These are phyloP conservation scores for Gobio occitaniae DNA, from an alignment of 2,797 vertebrate species.

Conservation along the genomic window DNA sequence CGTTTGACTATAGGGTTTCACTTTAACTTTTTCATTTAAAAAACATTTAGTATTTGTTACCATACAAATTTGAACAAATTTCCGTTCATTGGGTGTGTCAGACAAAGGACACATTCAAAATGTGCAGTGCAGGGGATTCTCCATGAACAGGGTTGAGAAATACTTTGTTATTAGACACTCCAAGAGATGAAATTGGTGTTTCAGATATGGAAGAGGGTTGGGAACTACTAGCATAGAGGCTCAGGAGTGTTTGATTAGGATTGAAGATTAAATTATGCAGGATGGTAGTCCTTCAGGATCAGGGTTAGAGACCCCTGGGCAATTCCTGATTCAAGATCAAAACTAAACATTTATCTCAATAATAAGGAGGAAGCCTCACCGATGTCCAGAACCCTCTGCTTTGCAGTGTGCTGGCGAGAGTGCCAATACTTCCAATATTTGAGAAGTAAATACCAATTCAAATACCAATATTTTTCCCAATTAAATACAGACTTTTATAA, in stretches of 20 bases:
- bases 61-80: too few relatives aligned
- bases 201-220: background rate
- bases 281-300: background rate
- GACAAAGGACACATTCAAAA: background rate
- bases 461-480: background rate
- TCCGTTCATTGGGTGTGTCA: background rate
- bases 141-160: background rate
- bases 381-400: slow-evolving; percentile 96
- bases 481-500: background rate
- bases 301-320: background rate
- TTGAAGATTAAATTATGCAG: background rate
- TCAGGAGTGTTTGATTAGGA: too few relatives aligned
- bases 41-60: background rate
- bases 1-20: background rate
- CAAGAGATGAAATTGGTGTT: background rate
- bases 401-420: slow-evolving; percentile 96
- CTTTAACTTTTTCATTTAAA: background rate
- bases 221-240: background rate
- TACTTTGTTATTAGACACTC: background rate
- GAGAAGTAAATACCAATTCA: slow-evolving; percentile 63
- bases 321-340: background rate
- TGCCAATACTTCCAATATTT: slow-evolving; percentile 99
- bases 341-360: background rate
- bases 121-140: background rate
- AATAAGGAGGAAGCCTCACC: slow-evolving; percentile 77